A percentile compares a stretch with the other conserved stretches of the same genome.
These are phyloP conservation scores for Pammene aurita DNA, from an alignment of 2,888 invertebrate species.

Conservation along the genomic window DNA sequence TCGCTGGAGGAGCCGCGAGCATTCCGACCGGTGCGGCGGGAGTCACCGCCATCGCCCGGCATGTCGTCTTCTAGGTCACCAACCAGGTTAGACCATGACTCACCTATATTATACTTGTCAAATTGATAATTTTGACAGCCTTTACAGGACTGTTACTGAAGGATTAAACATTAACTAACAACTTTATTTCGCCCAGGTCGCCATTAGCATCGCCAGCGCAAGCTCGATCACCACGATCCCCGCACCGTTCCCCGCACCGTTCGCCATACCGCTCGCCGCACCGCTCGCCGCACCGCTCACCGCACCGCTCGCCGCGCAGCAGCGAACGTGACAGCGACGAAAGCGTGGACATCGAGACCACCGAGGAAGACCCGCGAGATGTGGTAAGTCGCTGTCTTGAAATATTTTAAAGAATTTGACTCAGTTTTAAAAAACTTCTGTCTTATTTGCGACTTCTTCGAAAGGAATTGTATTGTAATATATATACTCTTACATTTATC, in stretches of 20 bases:
- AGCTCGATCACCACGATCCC: slow-evolving; percentile 41
- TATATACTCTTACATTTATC: too few species aligned
- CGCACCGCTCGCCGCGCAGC: slow-evolving; percentile 61
- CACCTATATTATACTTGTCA: too few species aligned
- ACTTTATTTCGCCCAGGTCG: slow-evolving; percentile 52
- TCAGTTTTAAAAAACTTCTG: background rate
- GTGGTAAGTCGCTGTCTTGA: slow-evolving; percentile 59
- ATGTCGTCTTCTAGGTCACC: slow-evolving; percentile 69
- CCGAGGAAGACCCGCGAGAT: slow-evolving; percentile 86
- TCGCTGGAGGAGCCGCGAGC: slow-evolving; percentile 76
- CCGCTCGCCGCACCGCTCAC: slow-evolving; percentile 57
- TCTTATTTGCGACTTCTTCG: too few species aligned
- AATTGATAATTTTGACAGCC: too few species aligned
- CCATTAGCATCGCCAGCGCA: slow-evolving; percentile 63
- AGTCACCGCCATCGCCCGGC: slow-evolving; percentile 70
- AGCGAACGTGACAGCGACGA: slow-evolving; percentile 90
- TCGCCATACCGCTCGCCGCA: background rate
- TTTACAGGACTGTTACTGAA: too few species aligned
- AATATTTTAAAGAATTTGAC: background rate
- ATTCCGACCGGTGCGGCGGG: slow-evolving; percentile 74
- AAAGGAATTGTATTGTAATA: too few species aligned
- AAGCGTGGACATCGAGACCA: slow-evolving; percentile 93
- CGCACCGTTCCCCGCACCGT: slow-evolving; percentile 5
- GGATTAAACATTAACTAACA: background rate
- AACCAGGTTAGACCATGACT: slow-evolving; percentile 56